Conservation (phyloP, 2,797 vertebrate species). For the Setipinna tenuifilis region DNA sequence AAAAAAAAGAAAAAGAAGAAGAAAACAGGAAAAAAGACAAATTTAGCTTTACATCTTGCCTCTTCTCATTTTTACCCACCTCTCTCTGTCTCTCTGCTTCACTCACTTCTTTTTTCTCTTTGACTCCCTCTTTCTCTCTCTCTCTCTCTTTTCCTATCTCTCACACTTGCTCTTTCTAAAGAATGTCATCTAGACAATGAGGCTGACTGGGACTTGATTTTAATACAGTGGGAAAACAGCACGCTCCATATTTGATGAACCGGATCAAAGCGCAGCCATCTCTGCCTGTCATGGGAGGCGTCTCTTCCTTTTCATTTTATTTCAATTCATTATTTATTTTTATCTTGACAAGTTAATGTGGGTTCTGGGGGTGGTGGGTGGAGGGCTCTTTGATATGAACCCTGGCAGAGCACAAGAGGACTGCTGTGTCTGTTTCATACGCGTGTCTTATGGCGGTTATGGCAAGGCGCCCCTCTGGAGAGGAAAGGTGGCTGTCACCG, state of each 20-base stretch:
- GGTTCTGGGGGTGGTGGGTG: background rate
- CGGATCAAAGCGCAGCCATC: slow-evolving; percentile 49
- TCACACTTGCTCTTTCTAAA: slow-evolving; percentile 12
- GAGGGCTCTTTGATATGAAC: slow-evolving; percentile 47
- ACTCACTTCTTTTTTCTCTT: background rate
- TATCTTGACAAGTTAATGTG: slow-evolving; percentile 55
- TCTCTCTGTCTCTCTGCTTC: background rate
- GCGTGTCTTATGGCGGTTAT: slow-evolving; percentile 46
- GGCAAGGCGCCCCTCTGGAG: slow-evolving; percentile 1
- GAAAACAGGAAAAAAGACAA: slow-evolving; percentile 7
- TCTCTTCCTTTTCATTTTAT: slow-evolving; percentile 42
- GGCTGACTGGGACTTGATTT: slow-evolving; percentile 40
- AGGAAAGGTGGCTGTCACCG: slow-evolving; percentile 34
- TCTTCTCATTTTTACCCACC: background rate
- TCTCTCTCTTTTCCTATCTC: background rate
- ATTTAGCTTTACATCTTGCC: slow-evolving; percentile 21
- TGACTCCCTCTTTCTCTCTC: background rate
- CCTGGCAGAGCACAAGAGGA: slow-evolving; percentile 36
- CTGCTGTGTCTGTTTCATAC: slow-evolving; percentile 27
- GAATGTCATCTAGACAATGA: slow-evolving; percentile 55
- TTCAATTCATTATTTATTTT: slow-evolving; percentile 53
- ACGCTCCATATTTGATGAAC: slow-evolving; percentile 56
- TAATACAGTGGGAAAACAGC: slow-evolving; percentile 51
- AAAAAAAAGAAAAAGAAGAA: background rate
- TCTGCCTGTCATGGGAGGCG: slow-evolving; percentile 34